Percentiles rank a stretch among this genome's conserved stretches.
Evolutionary conservation across 2,113 vertebrate genomes (phyloP).

Genomic region (Axis porcinus): DNA sequence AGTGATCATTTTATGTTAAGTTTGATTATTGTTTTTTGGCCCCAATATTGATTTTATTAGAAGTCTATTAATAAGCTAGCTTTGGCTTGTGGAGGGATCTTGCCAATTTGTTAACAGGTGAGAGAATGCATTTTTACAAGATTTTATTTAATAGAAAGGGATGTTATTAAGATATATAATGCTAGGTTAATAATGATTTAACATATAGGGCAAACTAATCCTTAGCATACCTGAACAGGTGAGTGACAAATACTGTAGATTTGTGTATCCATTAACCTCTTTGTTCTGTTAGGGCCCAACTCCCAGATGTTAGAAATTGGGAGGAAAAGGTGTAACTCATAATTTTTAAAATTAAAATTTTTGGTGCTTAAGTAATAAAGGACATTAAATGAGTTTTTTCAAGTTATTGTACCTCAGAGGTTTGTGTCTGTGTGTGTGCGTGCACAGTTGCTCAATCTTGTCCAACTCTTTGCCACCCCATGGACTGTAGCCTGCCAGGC

Average conservation of each 20-base stretch:
- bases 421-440: background rate
- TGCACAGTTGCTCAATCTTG: background rate
- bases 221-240: background rate
- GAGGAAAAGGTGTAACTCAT: background rate
- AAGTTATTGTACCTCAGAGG: background rate
- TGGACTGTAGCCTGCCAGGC: background rate
- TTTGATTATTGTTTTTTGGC: background rate
- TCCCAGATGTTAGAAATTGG: background rate
- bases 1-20: background rate
- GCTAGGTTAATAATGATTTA: background rate
- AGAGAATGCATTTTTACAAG: background rate
- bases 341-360: constrained; percentile 19
- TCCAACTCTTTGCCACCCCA: background rate
- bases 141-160: background rate
- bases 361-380: background rate
- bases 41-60: background rate
- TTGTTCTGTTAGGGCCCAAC: background rate
- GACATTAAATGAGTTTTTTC: background rate
- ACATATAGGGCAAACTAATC: background rate
- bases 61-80: background rate
- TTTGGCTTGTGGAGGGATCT: background rate
- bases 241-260: background rate
- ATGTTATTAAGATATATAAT: background rate
- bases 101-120: background rate
- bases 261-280: background rate